Conservation (phyloP, 2,113 vertebrate species). For the Nerophis lumbriciformis region DNA sequence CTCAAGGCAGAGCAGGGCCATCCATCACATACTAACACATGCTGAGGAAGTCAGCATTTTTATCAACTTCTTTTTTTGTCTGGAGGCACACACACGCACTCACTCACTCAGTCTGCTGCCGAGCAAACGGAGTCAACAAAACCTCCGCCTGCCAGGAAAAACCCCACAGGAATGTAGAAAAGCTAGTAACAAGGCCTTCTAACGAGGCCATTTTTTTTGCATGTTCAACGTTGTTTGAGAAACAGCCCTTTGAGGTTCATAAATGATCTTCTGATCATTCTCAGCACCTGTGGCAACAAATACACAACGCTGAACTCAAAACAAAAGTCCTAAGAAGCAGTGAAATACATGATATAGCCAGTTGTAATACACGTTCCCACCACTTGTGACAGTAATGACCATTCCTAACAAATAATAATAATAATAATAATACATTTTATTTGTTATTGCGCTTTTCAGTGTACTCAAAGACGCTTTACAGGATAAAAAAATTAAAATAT, state of each 20-base stretch:
- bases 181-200: slow-evolving; percentile 51
- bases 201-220: slow-evolving; percentile 49
- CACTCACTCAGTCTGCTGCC: slow-evolving; percentile 8
- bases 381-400: too few relatives aligned
- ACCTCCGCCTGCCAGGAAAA: slow-evolving; percentile 36
- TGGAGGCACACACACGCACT: slow-evolving; percentile 58
- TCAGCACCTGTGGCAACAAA: slow-evolving; percentile 4
- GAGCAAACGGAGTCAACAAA: slow-evolving; percentile 22
- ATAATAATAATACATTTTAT: too few relatives aligned
- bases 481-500: too few relatives aligned
- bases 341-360: too few relatives aligned
- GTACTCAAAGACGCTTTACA: too few relatives aligned
- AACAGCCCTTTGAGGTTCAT: slow-evolving; percentile 38
- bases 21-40: slow-evolving; percentile 23
- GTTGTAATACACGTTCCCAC: too few relatives aligned
- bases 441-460: too few relatives aligned
- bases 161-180: slow-evolving; percentile 62
- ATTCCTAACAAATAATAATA: too few relatives aligned
- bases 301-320: too few relatives aligned
- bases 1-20: slow-evolving; percentile 34
- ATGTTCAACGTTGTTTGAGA: slow-evolving; percentile 52
- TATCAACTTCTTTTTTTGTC: slow-evolving; percentile 29
- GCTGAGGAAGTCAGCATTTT: slow-evolving; percentile 40
- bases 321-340: too few relatives aligned
- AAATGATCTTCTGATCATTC: slow-evolving; percentile 31